A percentile compares a stretch with the other conserved stretches of the same genome.
Conservation (phyloP, 2,888 invertebrate species). For the Drosophila atripex region DNA sequence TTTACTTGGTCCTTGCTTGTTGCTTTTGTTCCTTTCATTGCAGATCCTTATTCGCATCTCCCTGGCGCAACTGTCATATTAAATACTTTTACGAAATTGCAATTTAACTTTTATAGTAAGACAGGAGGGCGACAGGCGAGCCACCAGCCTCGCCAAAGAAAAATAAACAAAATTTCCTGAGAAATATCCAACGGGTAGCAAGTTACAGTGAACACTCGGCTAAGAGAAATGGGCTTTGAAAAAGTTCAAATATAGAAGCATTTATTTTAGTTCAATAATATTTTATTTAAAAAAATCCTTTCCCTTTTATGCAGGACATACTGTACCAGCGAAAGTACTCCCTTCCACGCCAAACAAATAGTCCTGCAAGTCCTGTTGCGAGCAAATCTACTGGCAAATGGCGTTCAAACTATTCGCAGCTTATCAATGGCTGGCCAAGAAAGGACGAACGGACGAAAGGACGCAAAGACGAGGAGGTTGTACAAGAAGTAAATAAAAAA, state of each 20-base stretch:
- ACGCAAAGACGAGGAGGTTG: conserved; percentile 8
- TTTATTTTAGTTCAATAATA: no score
- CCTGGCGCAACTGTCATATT: conserved; percentile 56
- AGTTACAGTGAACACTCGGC: background rate
- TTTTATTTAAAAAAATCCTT: no score
- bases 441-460: conserved; percentile 19
- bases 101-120: conserved; percentile 68
- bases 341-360: conserved; percentile 8
- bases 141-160: background rate
- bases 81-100: conserved; percentile 62
- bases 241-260: no score
- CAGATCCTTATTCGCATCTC: background rate
- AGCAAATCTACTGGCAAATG: conserved; percentile 62
- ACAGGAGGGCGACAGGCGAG: conserved; percentile 10
- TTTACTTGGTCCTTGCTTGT: background rate
- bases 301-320: background rate
- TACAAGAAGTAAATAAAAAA: background rate
- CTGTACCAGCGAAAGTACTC: conserved; percentile 1
- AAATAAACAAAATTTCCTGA: conserved; percentile 8
- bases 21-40: background rate
- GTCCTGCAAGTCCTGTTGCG: conserved; percentile 19
- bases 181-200: background rate
- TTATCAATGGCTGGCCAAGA: conserved; percentile 55
- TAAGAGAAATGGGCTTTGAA: background rate
- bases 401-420: conserved; percentile 56